Evolutionary conservation across 1,140 invertebrate species (phyloP).

Genomic region (Drosophila serrata): DNA sequence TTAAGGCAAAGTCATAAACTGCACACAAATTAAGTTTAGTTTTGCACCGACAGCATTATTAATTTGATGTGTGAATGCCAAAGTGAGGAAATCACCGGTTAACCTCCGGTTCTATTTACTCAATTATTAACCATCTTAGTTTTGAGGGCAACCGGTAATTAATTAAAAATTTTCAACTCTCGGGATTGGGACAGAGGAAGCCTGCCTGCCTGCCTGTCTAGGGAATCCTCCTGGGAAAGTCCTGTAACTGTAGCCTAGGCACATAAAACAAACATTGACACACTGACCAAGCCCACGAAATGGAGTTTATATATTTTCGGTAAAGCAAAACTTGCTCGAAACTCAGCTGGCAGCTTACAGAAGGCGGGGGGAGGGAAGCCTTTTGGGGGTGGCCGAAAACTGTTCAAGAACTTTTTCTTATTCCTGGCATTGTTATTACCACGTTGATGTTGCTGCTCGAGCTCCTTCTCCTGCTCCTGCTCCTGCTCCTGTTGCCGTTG

Average conservation of each 20-base stretch:
- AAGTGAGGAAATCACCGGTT: conserved; percentile 37
- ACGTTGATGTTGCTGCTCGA: conserved; percentile 52
- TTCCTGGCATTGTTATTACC: conserved; percentile 74
- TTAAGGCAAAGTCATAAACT: conserved; percentile 30
- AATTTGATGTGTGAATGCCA: conserved; percentile 43
- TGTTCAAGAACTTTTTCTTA: conserved; percentile 66
- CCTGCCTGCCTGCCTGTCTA: not conserved
- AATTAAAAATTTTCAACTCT: conserved; percentile 54
- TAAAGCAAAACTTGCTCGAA: conserved; percentile 66
- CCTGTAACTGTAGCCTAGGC: conserved; percentile 54
- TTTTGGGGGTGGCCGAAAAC: conserved; percentile 31
- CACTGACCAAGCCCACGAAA: conserved; percentile 69
- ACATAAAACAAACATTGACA: conserved; percentile 81
- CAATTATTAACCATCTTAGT: conserved; percentile 68
- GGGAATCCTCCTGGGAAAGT: conserved; percentile 5
- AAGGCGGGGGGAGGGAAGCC: conserved; percentile 1
- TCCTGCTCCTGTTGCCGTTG: conserved; percentile 25
- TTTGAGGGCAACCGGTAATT: conserved; percentile 57
- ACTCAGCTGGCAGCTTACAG: conserved; percentile 70
- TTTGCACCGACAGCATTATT: conserved; percentile 71
- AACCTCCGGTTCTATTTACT: conserved; percentile 41
- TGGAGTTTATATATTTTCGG: conserved; percentile 71
- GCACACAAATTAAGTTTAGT: conserved; percentile 46
- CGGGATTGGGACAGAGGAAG: not conserved
- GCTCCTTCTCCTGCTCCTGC: conserved; percentile 23